Conservation (phyloP, 35 echinoderm and acorn worm genomes). For the Chiridota heheva region DNA sequence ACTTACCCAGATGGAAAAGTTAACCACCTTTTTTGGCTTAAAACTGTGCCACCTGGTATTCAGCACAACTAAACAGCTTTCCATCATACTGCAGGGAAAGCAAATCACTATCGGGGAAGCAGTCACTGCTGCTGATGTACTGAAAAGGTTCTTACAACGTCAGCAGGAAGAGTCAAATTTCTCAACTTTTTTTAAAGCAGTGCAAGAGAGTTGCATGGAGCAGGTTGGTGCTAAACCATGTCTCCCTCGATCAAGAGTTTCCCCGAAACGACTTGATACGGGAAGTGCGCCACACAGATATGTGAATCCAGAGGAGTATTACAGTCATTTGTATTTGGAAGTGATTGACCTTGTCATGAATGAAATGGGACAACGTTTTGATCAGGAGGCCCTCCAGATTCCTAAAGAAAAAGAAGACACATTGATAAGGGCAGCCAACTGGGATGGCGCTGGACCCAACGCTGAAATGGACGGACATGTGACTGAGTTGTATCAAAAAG, state of each 20-base stretch:
- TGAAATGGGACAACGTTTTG: conserved; percentile 9
- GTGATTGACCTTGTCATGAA: neutral
- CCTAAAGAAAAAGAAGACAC: neutral
- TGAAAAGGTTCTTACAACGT: neutral
- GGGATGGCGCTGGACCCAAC: conserved; percentile 13
- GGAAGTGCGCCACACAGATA: neutral
- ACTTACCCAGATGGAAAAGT: conserved; percentile 6
- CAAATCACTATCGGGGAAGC: conserved; percentile 8
- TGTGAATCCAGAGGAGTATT: conserved; percentile 7
- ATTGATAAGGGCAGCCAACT: neutral
- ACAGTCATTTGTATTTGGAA: conserved; percentile 14
- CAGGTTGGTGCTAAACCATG: neutral
- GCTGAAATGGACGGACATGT: neutral
- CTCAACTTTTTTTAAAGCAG: conserved; percentile 9
- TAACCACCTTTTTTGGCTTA: conserved; percentile 20
- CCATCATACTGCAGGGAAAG: neutral
- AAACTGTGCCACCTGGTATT: conserved; percentile 1
- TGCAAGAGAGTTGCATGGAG: neutral
- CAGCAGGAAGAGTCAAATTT: neutral
- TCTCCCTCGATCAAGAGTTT: neutral
- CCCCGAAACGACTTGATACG: neutral
- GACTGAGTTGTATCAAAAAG: neutral
- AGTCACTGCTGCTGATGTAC: neutral
- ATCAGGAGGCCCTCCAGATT: conserved; percentile 16
- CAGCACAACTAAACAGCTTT: conserved; percentile 2